Percentiles rank a stretch among this genome's conserved stretches.
Evolutionary conservation across 1,140 invertebrate species (phyloP).

Genomic region (Dendroctonus ponderosae): DNA sequence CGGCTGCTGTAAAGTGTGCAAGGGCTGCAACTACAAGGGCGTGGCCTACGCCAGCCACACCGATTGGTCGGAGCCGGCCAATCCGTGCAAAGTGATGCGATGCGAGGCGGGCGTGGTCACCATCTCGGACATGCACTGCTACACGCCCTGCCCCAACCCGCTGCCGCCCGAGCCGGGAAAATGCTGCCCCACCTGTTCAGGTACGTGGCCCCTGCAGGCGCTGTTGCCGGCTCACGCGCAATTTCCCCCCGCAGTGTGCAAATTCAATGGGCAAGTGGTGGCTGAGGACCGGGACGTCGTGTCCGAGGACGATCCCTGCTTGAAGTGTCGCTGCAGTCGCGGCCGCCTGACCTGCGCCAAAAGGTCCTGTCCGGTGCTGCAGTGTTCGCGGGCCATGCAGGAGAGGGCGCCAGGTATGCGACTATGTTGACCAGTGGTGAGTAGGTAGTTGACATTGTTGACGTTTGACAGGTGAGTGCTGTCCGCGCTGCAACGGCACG

Average conservation of each 20-base stretch:
- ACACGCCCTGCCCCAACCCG: conserved; percentile 73
- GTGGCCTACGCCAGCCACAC: conserved; percentile 69
- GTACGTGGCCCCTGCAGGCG: conserved; percentile 45
- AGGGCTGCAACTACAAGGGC: conserved; percentile 75
- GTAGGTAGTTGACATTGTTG: no score
- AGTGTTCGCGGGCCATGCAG: conserved; percentile 69
- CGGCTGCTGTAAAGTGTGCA: conserved; percentile 68
- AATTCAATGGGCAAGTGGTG: conserved; percentile 67
- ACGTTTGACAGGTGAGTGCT: conserved; percentile 68
- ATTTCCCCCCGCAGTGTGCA: conserved; percentile 61
- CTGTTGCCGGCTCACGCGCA: background rate
- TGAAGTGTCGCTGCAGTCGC: conserved; percentile 78
- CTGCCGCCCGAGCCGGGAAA: conserved; percentile 67
- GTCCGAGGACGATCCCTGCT: conserved; percentile 78
- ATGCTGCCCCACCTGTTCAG: conserved; percentile 81
- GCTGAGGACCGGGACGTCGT: conserved; percentile 73
- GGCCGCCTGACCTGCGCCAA: conserved; percentile 76
- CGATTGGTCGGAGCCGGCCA: conserved; percentile 69
- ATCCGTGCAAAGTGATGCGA: conserved; percentile 68
- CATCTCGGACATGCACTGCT: conserved; percentile 73
- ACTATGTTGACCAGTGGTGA: no score
- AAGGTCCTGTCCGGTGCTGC: conserved; percentile 79
- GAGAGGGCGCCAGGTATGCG: conserved; percentile 60
- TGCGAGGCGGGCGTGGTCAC: conserved; percentile 85
- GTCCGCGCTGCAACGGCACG: conserved; percentile 70